Base-by-base conservation (phyloP, 2,888 invertebrate species). In the Elmis aenea region DNA sequence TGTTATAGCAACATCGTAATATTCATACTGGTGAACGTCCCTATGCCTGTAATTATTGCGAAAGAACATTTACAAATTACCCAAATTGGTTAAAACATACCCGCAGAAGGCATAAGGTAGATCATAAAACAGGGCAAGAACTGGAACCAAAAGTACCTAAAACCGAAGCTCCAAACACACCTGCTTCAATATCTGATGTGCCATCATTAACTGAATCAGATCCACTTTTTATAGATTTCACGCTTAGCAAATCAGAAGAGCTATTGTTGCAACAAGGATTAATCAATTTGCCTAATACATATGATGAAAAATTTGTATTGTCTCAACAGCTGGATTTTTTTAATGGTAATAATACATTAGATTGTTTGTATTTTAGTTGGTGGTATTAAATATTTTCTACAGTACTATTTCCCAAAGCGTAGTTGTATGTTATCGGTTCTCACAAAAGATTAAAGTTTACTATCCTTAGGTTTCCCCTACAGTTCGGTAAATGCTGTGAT, bases 11-110 rank as follows among this genome's bases (percentile, higher is more conserved):
- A 57, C 79, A 79, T 52, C 59, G 73, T 36, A 76, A 77, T 52
- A 69, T 73, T 6, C 79, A 79, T 54, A 74, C 73, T 0, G 76
- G 75, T 2, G 64, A 65, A 26, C 67, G 70, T 24, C 77, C 78
- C 0, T 75, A 71, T 61, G 68, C 68, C 25, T 79, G 79, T 57
- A 67, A 68, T 13, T 67, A 67, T 32, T 79, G 79, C 53, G 67
- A 71, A 12, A 73, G 73, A 30, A 65, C 70, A 0, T 79, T 79
- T 54, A 71, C 74, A 18, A 71, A 69, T 50, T 70, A 72, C 41
- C 73, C 77, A 2, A 79, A 79, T 55, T 75, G 72, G 68, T 58
- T 66, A 44, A 79, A 78, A 54, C 79, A 79, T 52, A 65, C 75
- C 31, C 64, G 75, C 24, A 64, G 76, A 48, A 67, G 74, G 25